A percentile compares a stretch with the other conserved stretches of the same genome.
Evolutionary conservation across 2,113 vertebrate genomes (phyloP).

Genomic region (Dromiciops gliroides): DNA sequence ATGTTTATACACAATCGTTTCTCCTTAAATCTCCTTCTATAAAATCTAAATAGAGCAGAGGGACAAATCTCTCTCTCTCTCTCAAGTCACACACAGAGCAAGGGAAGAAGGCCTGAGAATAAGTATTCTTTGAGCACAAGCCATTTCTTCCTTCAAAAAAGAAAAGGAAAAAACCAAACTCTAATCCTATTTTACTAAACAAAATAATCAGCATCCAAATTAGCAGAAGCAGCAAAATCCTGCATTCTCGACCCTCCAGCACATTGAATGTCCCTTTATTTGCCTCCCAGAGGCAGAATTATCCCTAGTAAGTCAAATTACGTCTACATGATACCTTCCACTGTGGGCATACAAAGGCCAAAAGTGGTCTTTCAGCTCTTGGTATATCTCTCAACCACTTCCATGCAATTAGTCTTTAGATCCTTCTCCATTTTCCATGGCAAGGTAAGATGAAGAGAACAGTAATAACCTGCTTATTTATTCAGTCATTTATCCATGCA

Average conservation of each 20-base stretch:
- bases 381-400: not conserved
- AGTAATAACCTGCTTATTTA: too few relatives aligned
- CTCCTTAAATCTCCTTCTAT: slow-evolving; percentile 56
- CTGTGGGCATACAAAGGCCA: not conserved
- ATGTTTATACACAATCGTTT: slow-evolving; percentile 46
- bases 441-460: not conserved
- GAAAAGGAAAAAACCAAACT: not conserved
- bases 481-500: too few relatives aligned
- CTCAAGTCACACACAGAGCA: not conserved
- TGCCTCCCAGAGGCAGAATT: not conserved
- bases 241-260: not conserved
- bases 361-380: not conserved
- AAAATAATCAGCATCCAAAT: not conserved
- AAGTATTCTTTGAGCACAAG: not conserved
- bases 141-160: not conserved
- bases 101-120: not conserved
- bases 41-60: not conserved
- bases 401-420: not conserved
- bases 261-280: not conserved
- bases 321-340: not conserved
- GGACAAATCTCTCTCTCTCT: not conserved
- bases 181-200: not conserved
- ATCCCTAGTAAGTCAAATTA: not conserved
- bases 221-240: not conserved
- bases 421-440: not conserved